Evolutionary conservation across 2,888 invertebrate species (phyloP).

Genomic region (Acrobeloides nanus): DNA sequence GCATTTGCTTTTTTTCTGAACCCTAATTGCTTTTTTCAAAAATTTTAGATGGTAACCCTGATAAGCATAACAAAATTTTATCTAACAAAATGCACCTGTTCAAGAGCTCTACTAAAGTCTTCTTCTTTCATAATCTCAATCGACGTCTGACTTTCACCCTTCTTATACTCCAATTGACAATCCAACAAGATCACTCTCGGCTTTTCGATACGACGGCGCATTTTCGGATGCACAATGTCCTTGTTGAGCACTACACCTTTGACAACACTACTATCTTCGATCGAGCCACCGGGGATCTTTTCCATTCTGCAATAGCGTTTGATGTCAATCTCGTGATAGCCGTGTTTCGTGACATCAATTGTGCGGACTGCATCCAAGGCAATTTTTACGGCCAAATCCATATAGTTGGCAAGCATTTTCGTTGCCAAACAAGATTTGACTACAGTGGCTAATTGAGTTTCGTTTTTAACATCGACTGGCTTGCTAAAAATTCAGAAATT

Average conservation of each 20-base stretch:
- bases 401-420: conserved; percentile 92
- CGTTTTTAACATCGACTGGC: conserved; percentile 72
- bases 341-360: conserved; percentile 66
- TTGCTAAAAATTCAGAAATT: conserved; percentile 60
- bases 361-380: conserved; percentile 89
- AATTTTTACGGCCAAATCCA: conserved; percentile 86
- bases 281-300: conserved; percentile 81
- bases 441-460: conserved; percentile 74
- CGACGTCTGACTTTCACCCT: conserved; percentile 63
- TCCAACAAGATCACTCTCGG: conserved; percentile 88
- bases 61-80: not conserved
- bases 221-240: conserved; percentile 95
- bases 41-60: too few relatives aligned
- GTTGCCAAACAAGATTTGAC: conserved; percentile 87
- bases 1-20: too few relatives aligned
- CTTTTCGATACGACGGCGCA: conserved; percentile 85
- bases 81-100: conserved; percentile 60
- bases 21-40: too few relatives aligned
- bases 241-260: conserved; percentile 96
- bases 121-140: conserved; percentile 84
- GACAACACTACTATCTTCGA: conserved; percentile 86
- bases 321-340: conserved; percentile 88
- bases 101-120: conserved; percentile 86
- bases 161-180: conserved; percentile 94
- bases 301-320: conserved; percentile 62